Evolutionary conservation across 2,888 invertebrate genomes (phyloP).

Genomic region (Hemaris fuciformis): DNA sequence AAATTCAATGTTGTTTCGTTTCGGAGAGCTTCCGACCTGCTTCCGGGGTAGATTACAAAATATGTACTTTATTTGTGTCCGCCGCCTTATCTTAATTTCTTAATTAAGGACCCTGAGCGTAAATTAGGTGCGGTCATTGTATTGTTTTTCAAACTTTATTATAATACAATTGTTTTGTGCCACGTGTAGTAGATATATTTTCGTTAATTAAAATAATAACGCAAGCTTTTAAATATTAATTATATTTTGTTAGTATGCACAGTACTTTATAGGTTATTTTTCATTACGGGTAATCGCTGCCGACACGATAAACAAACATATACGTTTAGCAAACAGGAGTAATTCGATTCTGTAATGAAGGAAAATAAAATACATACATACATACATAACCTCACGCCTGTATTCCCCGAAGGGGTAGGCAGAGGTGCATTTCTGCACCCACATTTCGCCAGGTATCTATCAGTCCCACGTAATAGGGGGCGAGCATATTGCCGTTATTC

Average conservation of each 20-base stretch:
- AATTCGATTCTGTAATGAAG: too few relatives aligned
- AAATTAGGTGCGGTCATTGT: conserved; percentile 12
- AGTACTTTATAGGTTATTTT: not conserved
- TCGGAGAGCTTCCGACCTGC: conserved; percentile 66
- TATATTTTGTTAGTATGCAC: not conserved
- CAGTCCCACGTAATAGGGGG: too few relatives aligned
- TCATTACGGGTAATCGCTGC: too few relatives aligned
- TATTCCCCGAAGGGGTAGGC: too few relatives aligned
- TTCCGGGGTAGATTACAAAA: conserved; percentile 70
- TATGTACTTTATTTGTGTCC: conserved; percentile 66
- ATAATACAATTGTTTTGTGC: not conserved
- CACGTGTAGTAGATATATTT: not conserved
- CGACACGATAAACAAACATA: too few relatives aligned
- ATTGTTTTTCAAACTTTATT: conserved; percentile 1
- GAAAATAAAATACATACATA: too few relatives aligned
- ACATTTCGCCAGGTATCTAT: too few relatives aligned
- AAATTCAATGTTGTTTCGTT: conserved; percentile 54
- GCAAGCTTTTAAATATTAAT: not conserved
- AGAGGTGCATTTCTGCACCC: too few relatives aligned
- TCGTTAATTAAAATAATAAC: not conserved
- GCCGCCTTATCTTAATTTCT: conserved; percentile 71
- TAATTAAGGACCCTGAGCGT: conserved; percentile 60
- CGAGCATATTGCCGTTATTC: too few relatives aligned
- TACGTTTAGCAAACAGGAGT: too few relatives aligned
- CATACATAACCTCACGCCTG: too few relatives aligned